Evolutionary conservation across 2,888 invertebrate genomes (phyloP), one percentile per base, ranked within the genome.

Genomic region (Amblyjoppa fuscipennis): DNA sequence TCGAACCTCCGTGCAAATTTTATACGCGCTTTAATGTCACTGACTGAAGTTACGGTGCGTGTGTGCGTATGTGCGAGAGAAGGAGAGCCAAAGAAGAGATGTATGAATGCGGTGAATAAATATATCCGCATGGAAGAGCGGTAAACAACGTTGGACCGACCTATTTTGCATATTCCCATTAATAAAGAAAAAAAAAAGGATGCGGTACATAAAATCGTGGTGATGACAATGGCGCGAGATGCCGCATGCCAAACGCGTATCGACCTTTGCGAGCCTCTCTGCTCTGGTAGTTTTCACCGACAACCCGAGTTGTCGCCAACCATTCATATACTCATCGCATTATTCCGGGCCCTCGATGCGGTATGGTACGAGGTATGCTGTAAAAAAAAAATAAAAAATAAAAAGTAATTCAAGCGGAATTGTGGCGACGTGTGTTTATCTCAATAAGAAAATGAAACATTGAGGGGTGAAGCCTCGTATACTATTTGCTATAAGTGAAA

Each of bases 121-220:
- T 74, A 83, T 74, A 79, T 78, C 78, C 83, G 59, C 61, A 79
- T 69, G 73, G 73, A 61, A 69, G 78, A 82, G 64, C 87, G 83
- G 89, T 91, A 90, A 91, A 91, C 91, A 91, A 89, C 86, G 83
- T 74, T 83, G 82, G 68, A 61, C 76, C 75, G 77, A 78, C 69
- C 28, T 79, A 90, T 91, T 61, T 91, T 90, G 87, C 91, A 91
- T 90, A 89, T 91, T 91, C 87, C 89, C 89, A 90, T 90, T 90
- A 90, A 90, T 90, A 90, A 89, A 90, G 89, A 87, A 87, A 89
- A 90, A 90, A 89, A 89, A 69, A 74, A 69, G 20, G 69, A 69
- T 53, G 79, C 75, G 69, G 79, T 74, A 53, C 70, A 79, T 79
- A 79, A 83, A 83, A 83, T 79, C 68, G 83, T 79, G 69, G 64